phyloP scores from a whole-genome alignment of 2,797 vertebrate genomes.

The Poeciliopsis gracilis region DNA sequence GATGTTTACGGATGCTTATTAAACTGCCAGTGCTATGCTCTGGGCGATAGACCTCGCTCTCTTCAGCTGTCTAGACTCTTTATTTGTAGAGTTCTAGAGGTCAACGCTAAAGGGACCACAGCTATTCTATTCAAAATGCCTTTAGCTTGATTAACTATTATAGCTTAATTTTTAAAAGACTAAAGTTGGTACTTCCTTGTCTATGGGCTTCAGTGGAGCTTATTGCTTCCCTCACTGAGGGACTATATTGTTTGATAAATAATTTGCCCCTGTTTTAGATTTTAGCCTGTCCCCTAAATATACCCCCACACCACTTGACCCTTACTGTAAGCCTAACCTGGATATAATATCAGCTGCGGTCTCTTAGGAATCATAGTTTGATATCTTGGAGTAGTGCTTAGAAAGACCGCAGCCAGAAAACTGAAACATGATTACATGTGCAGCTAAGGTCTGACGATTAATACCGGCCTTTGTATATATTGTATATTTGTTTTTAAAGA shows the following conservation, averaged over 20 bases:
- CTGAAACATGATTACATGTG: slow-evolving; percentile 32
- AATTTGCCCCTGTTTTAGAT: slow-evolving; percentile 18
- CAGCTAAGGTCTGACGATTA: slow-evolving; percentile 8
- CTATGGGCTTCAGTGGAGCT: slow-evolving; percentile 29
- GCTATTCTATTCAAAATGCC: slow-evolving; percentile 30
- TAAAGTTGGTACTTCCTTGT: slow-evolving; percentile 22
- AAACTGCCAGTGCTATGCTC: slow-evolving; percentile 64
- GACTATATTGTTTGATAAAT: slow-evolving; percentile 15
- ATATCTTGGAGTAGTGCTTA: slow-evolving; percentile 19
- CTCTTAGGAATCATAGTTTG: slow-evolving; percentile 5
- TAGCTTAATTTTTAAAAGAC: slow-evolving; percentile 24
- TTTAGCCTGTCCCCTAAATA: slow-evolving; percentile 12
- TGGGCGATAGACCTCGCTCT: slow-evolving; percentile 41
- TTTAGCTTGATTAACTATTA: slow-evolving; percentile 41
- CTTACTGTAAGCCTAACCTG: slow-evolving; percentile 35
- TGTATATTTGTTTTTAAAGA: slow-evolving; percentile 31
- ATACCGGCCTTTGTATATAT: slow-evolving; percentile 34
- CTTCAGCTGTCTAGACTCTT: slow-evolving; percentile 57
- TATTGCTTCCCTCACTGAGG: slow-evolving; percentile 57
- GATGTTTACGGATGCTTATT: slow-evolving; percentile 40
- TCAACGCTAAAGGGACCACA: slow-evolving; percentile 51
- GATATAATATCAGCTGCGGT: slow-evolving; percentile 10
- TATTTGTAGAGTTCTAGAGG: slow-evolving; percentile 39
- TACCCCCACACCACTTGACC: slow-evolving; percentile 16
- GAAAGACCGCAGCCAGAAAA: slow-evolving; percentile 9